Evolutionary conservation across 2,888 invertebrate species (phyloP).

Genomic region (Omphaloscelis lunosa): DNA sequence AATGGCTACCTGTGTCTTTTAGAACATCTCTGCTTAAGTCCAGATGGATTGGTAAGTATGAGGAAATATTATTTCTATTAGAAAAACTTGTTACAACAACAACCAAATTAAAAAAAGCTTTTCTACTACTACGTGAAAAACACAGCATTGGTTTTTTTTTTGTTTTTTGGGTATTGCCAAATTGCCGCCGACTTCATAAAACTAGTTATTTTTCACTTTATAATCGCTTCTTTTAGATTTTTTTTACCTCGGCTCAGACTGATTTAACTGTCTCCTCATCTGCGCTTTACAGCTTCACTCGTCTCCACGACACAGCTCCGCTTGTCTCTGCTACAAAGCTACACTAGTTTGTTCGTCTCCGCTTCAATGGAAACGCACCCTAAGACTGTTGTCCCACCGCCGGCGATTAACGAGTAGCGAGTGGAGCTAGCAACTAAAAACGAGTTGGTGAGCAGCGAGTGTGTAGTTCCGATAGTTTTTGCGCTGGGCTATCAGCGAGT

Average conservation of each 20-base stretch:
- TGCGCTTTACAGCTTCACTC: background rate
- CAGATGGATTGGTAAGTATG: slow-evolving; percentile 82
- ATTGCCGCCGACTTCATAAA: background rate
- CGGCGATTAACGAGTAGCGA: no score
- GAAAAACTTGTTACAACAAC: background rate
- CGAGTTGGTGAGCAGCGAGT: no score
- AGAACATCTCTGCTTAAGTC: slow-evolving; percentile 83
- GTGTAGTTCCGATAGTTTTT: no score
- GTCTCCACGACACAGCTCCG: background rate
- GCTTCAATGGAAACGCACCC: background rate
- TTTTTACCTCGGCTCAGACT: background rate
- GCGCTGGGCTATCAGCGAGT: no score
- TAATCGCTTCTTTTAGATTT: background rate
- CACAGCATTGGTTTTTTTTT: background rate
- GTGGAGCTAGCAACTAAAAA: no score
- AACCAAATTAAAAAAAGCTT: no score
- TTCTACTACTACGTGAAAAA: background rate
- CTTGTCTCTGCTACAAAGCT: background rate
- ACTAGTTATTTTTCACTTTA: background rate
- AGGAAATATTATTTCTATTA: slow-evolving; percentile 5
- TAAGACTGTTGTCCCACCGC: no score
- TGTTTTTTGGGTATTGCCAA: background rate
- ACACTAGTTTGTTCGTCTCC: background rate
- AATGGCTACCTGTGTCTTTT: slow-evolving; percentile 79
- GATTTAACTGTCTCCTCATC: background rate